Evolutionary conservation across 2,797 vertebrate genomes (phyloP), one percentile per base, ranked within the genome.

Genomic region (Spondyliosoma cantharus): DNA sequence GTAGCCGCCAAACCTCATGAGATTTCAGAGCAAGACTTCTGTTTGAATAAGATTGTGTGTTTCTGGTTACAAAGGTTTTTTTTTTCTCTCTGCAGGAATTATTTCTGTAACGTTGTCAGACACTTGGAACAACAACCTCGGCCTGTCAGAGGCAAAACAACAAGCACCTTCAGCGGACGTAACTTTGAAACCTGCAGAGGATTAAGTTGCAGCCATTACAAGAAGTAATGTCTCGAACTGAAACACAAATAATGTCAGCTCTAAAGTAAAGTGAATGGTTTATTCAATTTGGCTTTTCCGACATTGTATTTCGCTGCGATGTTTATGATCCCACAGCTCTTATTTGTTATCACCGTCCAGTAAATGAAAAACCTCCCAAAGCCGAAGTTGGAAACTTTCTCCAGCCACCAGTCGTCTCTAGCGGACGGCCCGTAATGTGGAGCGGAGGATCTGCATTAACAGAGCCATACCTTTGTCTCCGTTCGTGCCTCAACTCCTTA

Each of bases 401-500:
- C 4, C 42, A 19, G 65, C 46, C 58, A 53, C 37, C 57, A 74
- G 73, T 79, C 71, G 70, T 72, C 70, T 74, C 42, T 85, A 89
- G 81, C 69, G 82, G 73, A 85, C 73, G 83, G 71, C 42, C 61
- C 54, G 81, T 89, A 86, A 86, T 62, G 77, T 72, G 67, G 63
- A 79, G 74, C 75, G 74, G 71, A 59, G 80, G 80, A 74, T 86
- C 74, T 75, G 89, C 81, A 84, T 82, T 89, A 85, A 79, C 73
- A 25, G 75, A 84, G 74, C 74, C 83, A 43, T 61, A 84, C 73
- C 53, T 87, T 87, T 90, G 90, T 89, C 83, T 88, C 77, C 19
- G 54, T 68, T 79, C 63, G 60, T 81, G 82, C 89, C 78, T 86
- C 82, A 54, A 56, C 87, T 91, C 86, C 85, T 90, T 74, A 91